Base-by-base conservation (phyloP, 2,797 vertebrate species). In the Leptoclinus maculatus region DNA sequence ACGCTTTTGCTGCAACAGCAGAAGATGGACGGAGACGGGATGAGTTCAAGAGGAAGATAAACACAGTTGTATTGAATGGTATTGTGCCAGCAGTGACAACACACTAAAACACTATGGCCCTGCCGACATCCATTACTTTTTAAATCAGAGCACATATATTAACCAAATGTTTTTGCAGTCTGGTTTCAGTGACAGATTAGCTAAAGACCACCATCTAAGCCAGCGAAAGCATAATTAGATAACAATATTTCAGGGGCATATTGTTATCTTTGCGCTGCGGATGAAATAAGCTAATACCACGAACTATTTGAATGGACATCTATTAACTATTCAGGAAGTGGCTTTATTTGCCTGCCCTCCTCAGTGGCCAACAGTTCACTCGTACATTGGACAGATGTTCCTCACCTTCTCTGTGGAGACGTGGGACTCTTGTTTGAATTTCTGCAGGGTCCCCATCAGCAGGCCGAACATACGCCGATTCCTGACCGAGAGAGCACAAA, bases 391-490 rank as follows among this genome's bases (percentile, higher is more conserved):
- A 36, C 1, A 5, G 8, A 10, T 43, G 53, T 7, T 81, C 68
- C 92, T 81, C 95, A 99, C 98, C 96, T 93, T 96, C 67, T 99
- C 98, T 76, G 97, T 95, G 87, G 97, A 96, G 80, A 98, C 97
- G 34, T 97, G 98, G 1, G 98, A 98, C 89, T 99, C 98, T 89
- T 99, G 97, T 87, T 99, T 99, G 91, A 99, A 99, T 91, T 99
- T 99, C 36, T 99, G 98, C 87, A 99, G 94, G 6, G 98, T 99
- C 91, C 98, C 98, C 98, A 99, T 99, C 93, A 99, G 96, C 96
- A 99, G 96, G 94, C 98, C 98, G 91, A 99, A 99, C 97, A 99
- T 99, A 87, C 98, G 97, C 92, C 98, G 97, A 96, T 99, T 99
- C 95, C 98, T 99, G 90, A 78, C 75, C 2, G 76, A 39, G 12